These are phyloP conservation scores for Antheraea mylitta DNA, from an alignment of 1,140 invertebrate genomes.

Conservation along the genomic window DNA sequence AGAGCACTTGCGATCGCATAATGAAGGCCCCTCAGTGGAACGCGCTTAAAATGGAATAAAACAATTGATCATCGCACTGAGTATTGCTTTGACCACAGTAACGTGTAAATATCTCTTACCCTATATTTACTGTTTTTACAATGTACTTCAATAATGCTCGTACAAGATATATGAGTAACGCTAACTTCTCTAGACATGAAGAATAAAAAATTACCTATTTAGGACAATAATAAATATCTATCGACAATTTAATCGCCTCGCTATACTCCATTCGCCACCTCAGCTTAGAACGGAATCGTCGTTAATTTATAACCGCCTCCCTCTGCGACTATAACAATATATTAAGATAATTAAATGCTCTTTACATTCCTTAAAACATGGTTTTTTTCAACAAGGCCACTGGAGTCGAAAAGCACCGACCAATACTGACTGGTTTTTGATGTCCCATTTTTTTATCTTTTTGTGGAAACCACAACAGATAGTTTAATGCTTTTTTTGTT, in stretches of 20 bases:
- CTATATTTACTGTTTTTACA: background rate
- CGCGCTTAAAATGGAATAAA: slow-evolving; percentile 58
- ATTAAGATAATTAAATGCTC: slow-evolving; percentile 79
- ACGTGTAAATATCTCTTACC: background rate
- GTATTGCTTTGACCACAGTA: background rate
- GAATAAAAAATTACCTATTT: slow-evolving; percentile 8
- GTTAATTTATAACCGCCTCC: slow-evolving; percentile 49
- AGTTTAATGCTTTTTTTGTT: slow-evolving; percentile 68
- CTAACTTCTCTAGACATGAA: background rate
- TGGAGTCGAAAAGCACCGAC: slow-evolving; percentile 71
- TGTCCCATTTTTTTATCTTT: slow-evolving; percentile 64
- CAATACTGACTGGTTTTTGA: slow-evolving; percentile 74
- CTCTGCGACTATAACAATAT: slow-evolving; percentile 71
- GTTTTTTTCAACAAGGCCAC: slow-evolving; percentile 72
- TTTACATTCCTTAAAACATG: slow-evolving; percentile 78
- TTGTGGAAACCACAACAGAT: slow-evolving; percentile 71
- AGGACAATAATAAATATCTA: slow-evolving; percentile 10
- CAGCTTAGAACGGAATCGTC: slow-evolving; percentile 30
- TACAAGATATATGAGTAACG: background rate
- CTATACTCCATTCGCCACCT: slow-evolving; percentile 48
- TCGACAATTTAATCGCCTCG: slow-evolving; percentile 3
- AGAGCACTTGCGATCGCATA: slow-evolving; percentile 64
- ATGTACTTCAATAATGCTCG: background rate
- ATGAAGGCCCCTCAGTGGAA: slow-evolving; percentile 68
- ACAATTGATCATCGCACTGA: slow-evolving; percentile 70